These are phyloP conservation scores for Siniperca obscura DNA, from an alignment of 2,797 vertebrate genomes.

Conservation along the genomic window DNA sequence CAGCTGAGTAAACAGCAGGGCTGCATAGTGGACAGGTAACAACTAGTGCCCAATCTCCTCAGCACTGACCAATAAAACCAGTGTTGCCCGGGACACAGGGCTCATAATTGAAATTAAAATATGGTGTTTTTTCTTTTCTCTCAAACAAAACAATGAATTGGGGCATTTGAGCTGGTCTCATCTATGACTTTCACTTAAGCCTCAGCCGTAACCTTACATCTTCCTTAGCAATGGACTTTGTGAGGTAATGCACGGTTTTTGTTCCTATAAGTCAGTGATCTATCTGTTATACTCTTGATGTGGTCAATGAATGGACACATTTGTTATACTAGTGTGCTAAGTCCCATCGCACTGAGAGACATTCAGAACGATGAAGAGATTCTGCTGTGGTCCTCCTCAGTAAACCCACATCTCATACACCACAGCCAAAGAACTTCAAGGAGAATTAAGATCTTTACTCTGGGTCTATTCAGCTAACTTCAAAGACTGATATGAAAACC, in stretches of 20 bases:
- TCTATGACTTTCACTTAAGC: conserved; percentile 9
- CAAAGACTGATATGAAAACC: conserved; percentile 75
- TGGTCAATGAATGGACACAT: conserved; percentile 35
- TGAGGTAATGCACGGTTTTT: neutral
- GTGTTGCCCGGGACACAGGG: conserved; percentile 19
- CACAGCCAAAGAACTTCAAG: conserved; percentile 50
- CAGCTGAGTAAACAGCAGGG: conserved; percentile 83
- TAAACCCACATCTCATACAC: conserved; percentile 56
- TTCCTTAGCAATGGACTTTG: conserved; percentile 15
- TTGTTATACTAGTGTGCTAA: conserved; percentile 2
- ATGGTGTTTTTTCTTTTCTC: neutral
- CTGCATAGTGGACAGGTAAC: conserved; percentile 78
- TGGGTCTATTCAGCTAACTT: conserved; percentile 59
- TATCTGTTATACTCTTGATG: conserved; percentile 3
- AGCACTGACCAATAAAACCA: conserved; percentile 53
- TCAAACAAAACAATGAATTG: neutral
- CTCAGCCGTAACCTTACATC: neutral
- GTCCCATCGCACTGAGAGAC: conserved; percentile 24
- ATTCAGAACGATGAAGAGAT: conserved; percentile 37
- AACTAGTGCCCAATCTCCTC: conserved; percentile 31
- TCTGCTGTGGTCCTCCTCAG: conserved; percentile 24
- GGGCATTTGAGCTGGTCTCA: conserved; percentile 23
- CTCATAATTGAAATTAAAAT: conserved; percentile 20
- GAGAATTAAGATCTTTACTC: conserved; percentile 48
- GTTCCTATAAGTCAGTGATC: conserved; percentile 6